These are phyloP conservation scores for Chelonus insularis DNA, from an alignment of 1,140 invertebrate genomes.

Conservation along the genomic window DNA sequence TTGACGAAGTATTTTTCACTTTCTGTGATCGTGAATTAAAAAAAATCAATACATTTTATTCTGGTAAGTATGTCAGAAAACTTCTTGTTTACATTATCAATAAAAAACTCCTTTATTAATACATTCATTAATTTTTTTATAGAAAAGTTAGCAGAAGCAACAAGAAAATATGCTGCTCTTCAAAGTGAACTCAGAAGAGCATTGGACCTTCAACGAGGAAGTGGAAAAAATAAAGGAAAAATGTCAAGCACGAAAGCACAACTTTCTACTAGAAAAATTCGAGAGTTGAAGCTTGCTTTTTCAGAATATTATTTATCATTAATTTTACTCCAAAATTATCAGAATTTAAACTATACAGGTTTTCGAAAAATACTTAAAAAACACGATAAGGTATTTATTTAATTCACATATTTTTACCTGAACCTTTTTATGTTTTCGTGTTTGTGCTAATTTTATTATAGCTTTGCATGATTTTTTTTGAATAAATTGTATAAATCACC, in stretches of 20 bases:
- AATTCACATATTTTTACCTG: background rate
- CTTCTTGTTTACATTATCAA: conserved; percentile 3
- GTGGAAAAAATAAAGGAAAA: conserved; percentile 58
- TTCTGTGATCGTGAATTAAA: conserved; percentile 93
- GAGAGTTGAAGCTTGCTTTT: conserved; percentile 96
- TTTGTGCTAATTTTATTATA: too few relatives aligned
- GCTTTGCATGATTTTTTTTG: too few relatives aligned
- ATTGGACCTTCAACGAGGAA: conserved; percentile 68
- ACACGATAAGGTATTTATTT: conserved; percentile 88
- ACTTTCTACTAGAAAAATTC: conserved; percentile 77
- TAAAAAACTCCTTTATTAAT: conserved; percentile 15
- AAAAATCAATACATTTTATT: conserved; percentile 97
- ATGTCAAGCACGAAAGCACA: conserved; percentile 59
- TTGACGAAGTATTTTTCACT: conserved; percentile 95
- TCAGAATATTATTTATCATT: conserved; percentile 98
- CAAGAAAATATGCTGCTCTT: conserved; percentile 88
- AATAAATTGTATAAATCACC: too few relatives aligned
- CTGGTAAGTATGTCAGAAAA: conserved; percentile 64
- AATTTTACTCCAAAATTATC: conserved; percentile 88
- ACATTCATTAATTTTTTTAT: conserved; percentile 31
- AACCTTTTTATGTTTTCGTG: background rate
- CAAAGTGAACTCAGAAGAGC: conserved; percentile 85
- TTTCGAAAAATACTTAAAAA: conserved; percentile 99
- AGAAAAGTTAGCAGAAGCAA: conserved; percentile 98
- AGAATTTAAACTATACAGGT: conserved; percentile 97